Conservation (phyloP, 2,888 invertebrate species). For the Pseudolycoriella hygida region DNA sequence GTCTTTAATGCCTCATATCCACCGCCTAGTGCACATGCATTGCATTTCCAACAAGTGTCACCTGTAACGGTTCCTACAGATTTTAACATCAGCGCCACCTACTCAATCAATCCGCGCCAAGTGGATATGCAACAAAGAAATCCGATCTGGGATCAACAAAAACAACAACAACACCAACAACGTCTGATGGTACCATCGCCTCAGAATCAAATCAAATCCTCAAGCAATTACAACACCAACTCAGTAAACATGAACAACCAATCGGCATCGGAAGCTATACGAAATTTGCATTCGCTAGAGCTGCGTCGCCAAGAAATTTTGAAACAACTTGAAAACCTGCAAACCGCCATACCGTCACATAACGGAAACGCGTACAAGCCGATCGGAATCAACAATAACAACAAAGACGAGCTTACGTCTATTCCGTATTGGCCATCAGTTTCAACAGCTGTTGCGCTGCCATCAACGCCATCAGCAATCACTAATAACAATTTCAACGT, state of each 20-base stretch:
- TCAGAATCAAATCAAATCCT: slow-evolving; percentile 10
- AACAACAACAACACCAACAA: slow-evolving; percentile 11
- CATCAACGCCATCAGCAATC: slow-evolving; percentile 9
- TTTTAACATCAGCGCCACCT: slow-evolving; percentile 11
- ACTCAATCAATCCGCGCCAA: slow-evolving; percentile 5
- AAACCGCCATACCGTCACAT: neutral
- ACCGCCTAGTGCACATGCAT: slow-evolving; percentile 12
- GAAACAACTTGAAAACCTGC: slow-evolving; percentile 10
- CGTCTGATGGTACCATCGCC: slow-evolving; percentile 6
- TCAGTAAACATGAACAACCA: slow-evolving; percentile 2
- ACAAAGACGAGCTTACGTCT: slow-evolving; percentile 1
- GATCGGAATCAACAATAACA: slow-evolving; percentile 4
- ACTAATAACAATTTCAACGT: slow-evolving; percentile 10
- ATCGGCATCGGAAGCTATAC: slow-evolving; percentile 3
- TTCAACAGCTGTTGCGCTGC: too few relatives aligned
- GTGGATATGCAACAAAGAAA: slow-evolving; percentile 10
- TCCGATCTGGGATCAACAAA: slow-evolving; percentile 11
- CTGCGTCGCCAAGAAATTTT: slow-evolving; percentile 9
- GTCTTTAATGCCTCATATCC: slow-evolving; percentile 3
- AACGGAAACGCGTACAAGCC: slow-evolving; percentile 2
- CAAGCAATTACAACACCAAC: slow-evolving; percentile 3
- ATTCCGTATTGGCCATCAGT: slow-evolving; percentile 1
- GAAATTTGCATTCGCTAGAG: slow-evolving; percentile 8
- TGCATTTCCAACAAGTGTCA: slow-evolving; percentile 1
- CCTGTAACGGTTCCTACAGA: too few relatives aligned